phyloP scores from a whole-genome alignment of 2,113 vertebrate genomes.

The Syngnathoides biaculeatus region DNA sequence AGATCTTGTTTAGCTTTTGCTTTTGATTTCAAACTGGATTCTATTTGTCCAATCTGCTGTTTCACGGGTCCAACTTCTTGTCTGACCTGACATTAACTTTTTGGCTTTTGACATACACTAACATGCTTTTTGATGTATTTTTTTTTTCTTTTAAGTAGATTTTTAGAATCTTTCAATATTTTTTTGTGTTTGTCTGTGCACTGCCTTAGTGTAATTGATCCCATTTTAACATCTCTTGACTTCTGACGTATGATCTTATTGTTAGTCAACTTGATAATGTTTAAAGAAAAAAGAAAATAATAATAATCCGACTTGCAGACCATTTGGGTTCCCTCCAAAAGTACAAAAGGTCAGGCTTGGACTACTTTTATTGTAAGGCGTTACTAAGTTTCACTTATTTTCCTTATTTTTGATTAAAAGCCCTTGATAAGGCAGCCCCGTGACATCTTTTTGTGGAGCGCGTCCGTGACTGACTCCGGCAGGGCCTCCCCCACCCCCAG shows the following conservation, averaged over 20 bases:
- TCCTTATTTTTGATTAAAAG: constrained; percentile 42
- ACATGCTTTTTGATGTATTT: constrained; percentile 44
- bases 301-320: not conserved
- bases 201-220: constrained; percentile 24
- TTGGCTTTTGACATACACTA: constrained; percentile 58
- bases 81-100: constrained; percentile 47
- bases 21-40: constrained; percentile 58
- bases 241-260: constrained; percentile 23
- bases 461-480: constrained; percentile 50
- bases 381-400: constrained; percentile 43
- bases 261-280: constrained; percentile 45
- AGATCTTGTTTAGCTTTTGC: constrained; percentile 71
- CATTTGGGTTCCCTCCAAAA: not conserved
- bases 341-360: constrained; percentile 22
- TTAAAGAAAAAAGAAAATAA: constrained; percentile 38
- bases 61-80: constrained; percentile 56
- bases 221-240: constrained; percentile 34
- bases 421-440: constrained; percentile 45
- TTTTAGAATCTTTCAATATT: constrained; percentile 18
- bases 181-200: constrained; percentile 46
- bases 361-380: constrained; percentile 40
- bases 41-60: constrained; percentile 61
- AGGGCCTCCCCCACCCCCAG: constrained; percentile 50
- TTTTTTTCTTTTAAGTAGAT: constrained; percentile 41
- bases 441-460: constrained; percentile 51